These are phyloP conservation scores for Papilio helenus DNA, from an alignment of 1,140 invertebrate species.

Conservation along the genomic window DNA sequence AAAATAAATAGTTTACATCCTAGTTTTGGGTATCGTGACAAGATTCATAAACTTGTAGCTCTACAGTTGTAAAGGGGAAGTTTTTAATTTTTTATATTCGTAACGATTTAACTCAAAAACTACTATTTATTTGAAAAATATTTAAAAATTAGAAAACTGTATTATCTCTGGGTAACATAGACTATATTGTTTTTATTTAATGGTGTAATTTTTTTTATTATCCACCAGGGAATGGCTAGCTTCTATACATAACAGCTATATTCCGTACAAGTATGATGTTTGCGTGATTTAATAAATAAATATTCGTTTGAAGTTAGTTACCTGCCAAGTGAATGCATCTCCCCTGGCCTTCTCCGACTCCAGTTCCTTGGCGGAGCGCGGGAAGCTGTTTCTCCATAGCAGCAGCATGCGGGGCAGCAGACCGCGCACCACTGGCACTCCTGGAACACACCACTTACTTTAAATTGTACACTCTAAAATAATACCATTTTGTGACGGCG, in stretches of 20 bases:
- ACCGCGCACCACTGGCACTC: slow-evolving; percentile 93
- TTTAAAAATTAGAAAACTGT: neutral
- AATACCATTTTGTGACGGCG: too few relatives aligned
- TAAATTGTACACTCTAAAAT: neutral
- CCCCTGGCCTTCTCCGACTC: slow-evolving; percentile 98
- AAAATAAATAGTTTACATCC: neutral
- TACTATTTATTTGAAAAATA: too few relatives aligned
- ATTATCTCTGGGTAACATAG: too few relatives aligned
- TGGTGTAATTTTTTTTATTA: neutral
- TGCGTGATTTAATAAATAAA: too few relatives aligned
- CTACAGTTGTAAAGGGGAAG: too few relatives aligned
- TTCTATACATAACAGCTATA: too few relatives aligned
- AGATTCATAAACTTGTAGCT: too few relatives aligned
- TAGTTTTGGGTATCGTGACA: too few relatives aligned
- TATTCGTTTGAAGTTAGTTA: slow-evolving; percentile 35
- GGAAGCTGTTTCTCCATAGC: slow-evolving; percentile 99
- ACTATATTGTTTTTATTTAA: neutral
- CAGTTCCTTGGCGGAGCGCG: slow-evolving; percentile 96
- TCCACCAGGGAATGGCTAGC: too few relatives aligned
- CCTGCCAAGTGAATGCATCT: slow-evolving; percentile 99
- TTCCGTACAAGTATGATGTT: too few relatives aligned
- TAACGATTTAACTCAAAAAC: too few relatives aligned
- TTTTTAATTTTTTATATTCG: too few relatives aligned
- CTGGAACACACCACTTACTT: slow-evolving; percentile 73
- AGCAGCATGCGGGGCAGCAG: slow-evolving; percentile 95